Percentiles rank a stretch among this genome's conserved stretches.
Conservation (phyloP, 2,113 vertebrate species). For the Penelope pileata region DNA sequence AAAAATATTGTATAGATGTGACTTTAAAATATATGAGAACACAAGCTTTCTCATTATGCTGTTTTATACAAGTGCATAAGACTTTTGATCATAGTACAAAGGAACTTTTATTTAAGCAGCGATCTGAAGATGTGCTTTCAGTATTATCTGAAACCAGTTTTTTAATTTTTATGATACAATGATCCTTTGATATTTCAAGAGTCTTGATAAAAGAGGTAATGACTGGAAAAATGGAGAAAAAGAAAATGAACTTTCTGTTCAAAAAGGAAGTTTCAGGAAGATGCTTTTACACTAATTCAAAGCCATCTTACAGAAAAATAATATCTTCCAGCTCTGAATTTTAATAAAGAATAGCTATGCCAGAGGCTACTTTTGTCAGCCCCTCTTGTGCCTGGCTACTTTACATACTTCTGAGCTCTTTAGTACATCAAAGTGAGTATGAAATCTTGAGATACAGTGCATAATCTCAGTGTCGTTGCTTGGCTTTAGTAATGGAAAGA, state of each 20-base stretch:
- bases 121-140: not conserved
- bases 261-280: slow-evolving; percentile 1
- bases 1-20: not conserved
- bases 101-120: not conserved
- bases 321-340: not conserved
- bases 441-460: not conserved
- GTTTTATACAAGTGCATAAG: not conserved
- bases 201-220: slow-evolving; percentile 8
- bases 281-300: not conserved
- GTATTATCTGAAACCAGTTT: not conserved
- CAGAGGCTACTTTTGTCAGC: not conserved
- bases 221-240: not conserved
- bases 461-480: not conserved
- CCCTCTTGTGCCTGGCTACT: not conserved
- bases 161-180: not conserved
- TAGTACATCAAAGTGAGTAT: not conserved
- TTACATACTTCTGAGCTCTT: slow-evolving; percentile 6
- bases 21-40: not conserved
- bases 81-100: slow-evolving; percentile 12
- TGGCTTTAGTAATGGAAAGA: not conserved
- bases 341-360: not conserved
- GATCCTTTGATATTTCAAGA: slow-evolving; percentile 5
- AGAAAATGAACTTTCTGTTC: not conserved
- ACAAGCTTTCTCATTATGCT: not conserved
- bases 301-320: not conserved